Evolutionary conservation across 92 coral and sea anemone genomes (phyloP).

Genomic region (Porites divaricata): DNA sequence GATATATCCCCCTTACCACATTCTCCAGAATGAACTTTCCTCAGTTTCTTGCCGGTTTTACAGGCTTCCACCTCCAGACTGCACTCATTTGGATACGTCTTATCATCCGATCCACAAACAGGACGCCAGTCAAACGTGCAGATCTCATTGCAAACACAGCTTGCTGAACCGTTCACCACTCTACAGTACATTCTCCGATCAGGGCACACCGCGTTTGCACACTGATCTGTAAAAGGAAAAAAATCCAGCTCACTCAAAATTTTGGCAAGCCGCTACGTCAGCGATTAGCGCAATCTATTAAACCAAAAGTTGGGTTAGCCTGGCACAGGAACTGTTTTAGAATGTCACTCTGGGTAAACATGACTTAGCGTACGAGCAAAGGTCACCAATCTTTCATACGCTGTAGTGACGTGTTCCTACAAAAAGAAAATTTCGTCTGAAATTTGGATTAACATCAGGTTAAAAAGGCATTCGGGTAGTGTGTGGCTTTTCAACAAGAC

Average conservation of each 20-base stretch:
- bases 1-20: slow-evolving; percentile 58
- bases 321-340: no score
- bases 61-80: slow-evolving; percentile 73
- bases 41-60: slow-evolving; percentile 57
- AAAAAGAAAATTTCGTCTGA: no score
- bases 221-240: slow-evolving; percentile 46
- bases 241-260: neutral
- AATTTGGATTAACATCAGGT: no score
- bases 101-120: slow-evolving; percentile 84
- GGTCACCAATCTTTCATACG: no score
- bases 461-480: no score
- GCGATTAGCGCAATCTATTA: no score
- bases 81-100: slow-evolving; percentile 74
- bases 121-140: slow-evolving; percentile 67
- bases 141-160: slow-evolving; percentile 68
- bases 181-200: slow-evolving; percentile 61
- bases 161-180: slow-evolving; percentile 75
- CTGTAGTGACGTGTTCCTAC: no score
- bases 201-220: slow-evolving; percentile 70
- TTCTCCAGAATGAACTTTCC: slow-evolving; percentile 40
- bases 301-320: no score
- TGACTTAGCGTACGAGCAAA: no score
- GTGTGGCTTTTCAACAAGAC: no score
- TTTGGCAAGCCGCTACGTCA: no score
- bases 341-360: no score